These are phyloP conservation scores for Serilophus lunatus DNA, from an alignment of 2,113 vertebrate species.

Conservation along the genomic window DNA sequence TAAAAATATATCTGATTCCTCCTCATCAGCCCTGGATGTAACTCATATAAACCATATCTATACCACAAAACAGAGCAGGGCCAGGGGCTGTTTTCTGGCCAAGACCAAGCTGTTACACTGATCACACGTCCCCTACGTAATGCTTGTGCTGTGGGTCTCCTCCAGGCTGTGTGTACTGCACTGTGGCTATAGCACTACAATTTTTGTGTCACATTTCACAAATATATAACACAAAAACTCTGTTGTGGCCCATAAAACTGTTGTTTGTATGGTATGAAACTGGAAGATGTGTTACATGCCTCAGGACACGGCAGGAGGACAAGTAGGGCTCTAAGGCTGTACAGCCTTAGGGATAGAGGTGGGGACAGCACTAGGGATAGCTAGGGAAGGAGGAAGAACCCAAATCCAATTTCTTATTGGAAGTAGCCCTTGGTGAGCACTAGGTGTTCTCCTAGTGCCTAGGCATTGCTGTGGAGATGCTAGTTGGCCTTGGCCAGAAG, in stretches of 20 bases:
- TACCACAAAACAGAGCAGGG: not conserved
- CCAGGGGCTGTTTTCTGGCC: not conserved
- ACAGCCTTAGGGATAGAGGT: not conserved
- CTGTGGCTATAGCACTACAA: not conserved
- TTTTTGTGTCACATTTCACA: not conserved
- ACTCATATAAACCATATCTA: not conserved
- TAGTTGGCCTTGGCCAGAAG: not conserved
- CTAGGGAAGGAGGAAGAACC: not conserved
- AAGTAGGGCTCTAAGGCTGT: not conserved
- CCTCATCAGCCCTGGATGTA: not conserved
- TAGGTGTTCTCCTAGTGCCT: not conserved
- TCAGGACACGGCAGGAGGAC: not conserved
- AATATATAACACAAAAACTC: not conserved
- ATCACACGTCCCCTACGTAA: rapidly evolving
- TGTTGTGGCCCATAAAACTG: not conserved
- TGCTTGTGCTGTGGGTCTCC: not conserved
- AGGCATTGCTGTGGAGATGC: not conserved
- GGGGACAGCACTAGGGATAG: no score
- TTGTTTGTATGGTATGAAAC: not conserved
- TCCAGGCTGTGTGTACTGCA: rapidly evolving
- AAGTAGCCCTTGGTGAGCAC: not conserved
- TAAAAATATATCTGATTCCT: not conserved
- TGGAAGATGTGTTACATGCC: not conserved
- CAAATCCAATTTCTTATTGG: not conserved
- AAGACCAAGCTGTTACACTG: not conserved